Conservation (phyloP, 1,140 invertebrate genomes). For the Cotesia typhae region DNA sequence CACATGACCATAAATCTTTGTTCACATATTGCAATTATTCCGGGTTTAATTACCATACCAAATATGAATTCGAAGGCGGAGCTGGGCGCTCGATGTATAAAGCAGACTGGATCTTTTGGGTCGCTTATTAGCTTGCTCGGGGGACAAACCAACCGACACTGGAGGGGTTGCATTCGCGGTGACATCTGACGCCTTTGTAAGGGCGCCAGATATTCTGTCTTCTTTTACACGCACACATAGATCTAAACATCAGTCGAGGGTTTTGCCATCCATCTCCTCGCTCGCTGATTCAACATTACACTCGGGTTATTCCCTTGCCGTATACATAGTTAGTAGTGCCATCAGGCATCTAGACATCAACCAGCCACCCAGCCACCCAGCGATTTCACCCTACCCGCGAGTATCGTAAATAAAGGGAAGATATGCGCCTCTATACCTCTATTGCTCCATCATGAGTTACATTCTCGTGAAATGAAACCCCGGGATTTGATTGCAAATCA, state of each 20-base stretch:
- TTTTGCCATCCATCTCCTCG: constrained; percentile 33
- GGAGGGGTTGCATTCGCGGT: constrained; percentile 29
- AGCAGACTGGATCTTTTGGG: constrained; percentile 46
- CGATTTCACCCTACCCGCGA: constrained; percentile 41
- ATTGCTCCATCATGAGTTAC: constrained; percentile 11
- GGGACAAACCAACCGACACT: constrained; percentile 32
- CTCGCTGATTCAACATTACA: constrained; percentile 23
- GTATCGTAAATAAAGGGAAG: constrained; percentile 55
- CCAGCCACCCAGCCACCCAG: background rate
- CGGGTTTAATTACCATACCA: constrained; percentile 59
- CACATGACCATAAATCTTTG: constrained; percentile 23
- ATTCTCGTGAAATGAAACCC: constrained; percentile 33
- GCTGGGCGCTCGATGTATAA: constrained; percentile 28
- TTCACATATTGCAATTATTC: constrained; percentile 48
- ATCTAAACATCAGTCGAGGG: constrained; percentile 6
- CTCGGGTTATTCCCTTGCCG: constrained; percentile 5
- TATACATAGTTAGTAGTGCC: background rate
- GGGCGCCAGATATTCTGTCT: constrained; percentile 35
- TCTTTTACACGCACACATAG: background rate
- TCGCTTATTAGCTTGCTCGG: constrained; percentile 58
- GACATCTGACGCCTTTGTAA: constrained; percentile 48
- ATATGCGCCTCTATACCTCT: constrained; percentile 31
- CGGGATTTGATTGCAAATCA: constrained; percentile 54
- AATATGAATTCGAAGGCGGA: constrained; percentile 56
- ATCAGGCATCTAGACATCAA: background rate